Base-by-base conservation (phyloP, 2,888 invertebrate genomes). In the Drosophila nigricruria region DNA sequence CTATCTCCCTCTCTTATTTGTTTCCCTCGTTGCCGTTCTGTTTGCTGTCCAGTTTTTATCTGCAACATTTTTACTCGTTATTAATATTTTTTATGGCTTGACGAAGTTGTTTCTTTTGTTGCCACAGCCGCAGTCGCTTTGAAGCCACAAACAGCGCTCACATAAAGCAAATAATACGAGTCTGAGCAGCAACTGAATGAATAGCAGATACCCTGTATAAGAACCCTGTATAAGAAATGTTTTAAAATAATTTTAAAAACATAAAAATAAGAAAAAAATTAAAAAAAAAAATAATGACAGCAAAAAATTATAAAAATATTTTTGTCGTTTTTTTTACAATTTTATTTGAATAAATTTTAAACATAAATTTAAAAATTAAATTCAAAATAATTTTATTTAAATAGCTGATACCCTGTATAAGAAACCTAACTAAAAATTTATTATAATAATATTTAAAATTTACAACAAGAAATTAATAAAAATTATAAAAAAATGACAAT, bases 51-150 rank as follows among this genome's bases (percentile, higher is more conserved):
- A 49, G 30, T 54, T 70, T 54, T 68, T 68, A 54, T 68, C 54
- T 42, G 49, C 54, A 68, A 40, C 54, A 50, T 64, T 71, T 76
- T 68, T 50, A 60, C 64, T 77, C 69, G 69, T 73, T 73, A 77
- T 73, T 73, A 73, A 73, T 73, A 76, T 73, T 76, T 76, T 77
- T 77, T 76, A 73, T 77, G 64, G 64, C 64, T 73, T 64, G 58
- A 56, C 64, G 61, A 58, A 77, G 72, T 68, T 65, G 47, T 12
- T 43, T 43, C 45, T 16, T 40, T 57, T 67, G 60, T 72, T 68
- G 67, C 40, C 63, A 36, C 64, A 70, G 64, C 61, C 65, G 62
- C 68, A 70, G 64, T 58, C 65, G 62, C 68, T 60, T 63, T 63
- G 43, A 53, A 54, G 53, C 75, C 72, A 38, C 71, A 68, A 77